Conservation (phyloP, 2,113 vertebrate species). For the Probosciger aterrimus region DNA sequence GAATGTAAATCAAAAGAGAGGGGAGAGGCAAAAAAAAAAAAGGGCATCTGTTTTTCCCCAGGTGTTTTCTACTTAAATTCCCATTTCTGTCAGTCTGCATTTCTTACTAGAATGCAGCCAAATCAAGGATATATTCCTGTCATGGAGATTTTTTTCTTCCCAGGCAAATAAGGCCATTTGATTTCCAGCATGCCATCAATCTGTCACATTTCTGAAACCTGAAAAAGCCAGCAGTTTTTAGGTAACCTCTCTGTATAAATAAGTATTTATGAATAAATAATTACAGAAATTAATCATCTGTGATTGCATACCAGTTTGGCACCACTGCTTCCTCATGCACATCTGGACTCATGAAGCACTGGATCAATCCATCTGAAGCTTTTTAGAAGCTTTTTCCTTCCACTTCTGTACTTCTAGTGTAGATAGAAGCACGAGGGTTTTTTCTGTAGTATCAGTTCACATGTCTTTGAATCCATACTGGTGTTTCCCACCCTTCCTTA, state of each 20-base stretch:
- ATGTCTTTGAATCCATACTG: neutral
- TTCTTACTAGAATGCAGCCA: neutral
- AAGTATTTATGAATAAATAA: neutral
- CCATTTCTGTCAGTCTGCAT: neutral
- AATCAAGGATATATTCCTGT: neutral
- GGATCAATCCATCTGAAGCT: neutral
- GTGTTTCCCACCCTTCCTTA: neutral
- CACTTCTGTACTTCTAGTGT: neutral
- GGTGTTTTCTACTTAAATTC: neutral
- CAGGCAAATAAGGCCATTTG: neutral
- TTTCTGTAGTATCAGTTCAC: neutral
- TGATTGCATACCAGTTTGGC: neutral
- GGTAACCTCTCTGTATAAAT: neutral
- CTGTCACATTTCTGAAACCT: neutral
- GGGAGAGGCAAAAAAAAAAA: rapidly evolving
- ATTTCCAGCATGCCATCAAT: neutral
- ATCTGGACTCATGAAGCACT: neutral
- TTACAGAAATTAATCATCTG: neutral
- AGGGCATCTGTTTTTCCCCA: neutral
- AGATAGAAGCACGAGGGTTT: neutral
- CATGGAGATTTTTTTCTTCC: neutral
- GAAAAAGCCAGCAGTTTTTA: neutral
- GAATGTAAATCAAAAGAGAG: neutral
- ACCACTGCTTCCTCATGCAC: neutral
- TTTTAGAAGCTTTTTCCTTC: neutral